Base-by-base conservation (phyloP, 2,888 invertebrate genomes). In the Tachina lurida region DNA sequence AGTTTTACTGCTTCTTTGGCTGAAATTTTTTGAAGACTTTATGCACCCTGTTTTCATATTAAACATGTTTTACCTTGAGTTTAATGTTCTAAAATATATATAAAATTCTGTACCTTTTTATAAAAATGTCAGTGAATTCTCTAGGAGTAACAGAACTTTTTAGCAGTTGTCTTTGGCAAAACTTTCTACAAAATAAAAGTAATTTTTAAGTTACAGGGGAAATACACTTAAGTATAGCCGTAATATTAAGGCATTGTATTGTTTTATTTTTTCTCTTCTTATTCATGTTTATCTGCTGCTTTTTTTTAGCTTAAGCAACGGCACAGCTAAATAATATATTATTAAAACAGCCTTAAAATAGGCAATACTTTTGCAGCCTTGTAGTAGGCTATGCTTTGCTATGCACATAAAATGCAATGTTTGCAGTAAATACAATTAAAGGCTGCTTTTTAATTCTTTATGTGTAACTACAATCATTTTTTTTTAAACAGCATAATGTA, bases 21-120 rank as follows among this genome's bases (percentile, higher is more conserved):
- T 52, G 49, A 19, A 47, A 13, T 60, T 31, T 22, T 43, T n/a
- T n/a, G 2, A 47, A 10, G 31, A 31, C 31, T 2, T 31, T n/a
- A 45, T 47, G 10, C 60, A 22, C 58, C 49, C 12, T 68, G 7
- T 13, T 43, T 41, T 17, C 10, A n/a, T 17, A 31, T 60, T 41
- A 13, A n/a, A 17, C 39, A 19, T n/a, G 15, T 62, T 71, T 80
- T 60, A 74, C 74, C 80, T 81, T 60, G 52, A 60, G 58, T 81
- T 81, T 60, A 67, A 74, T 81, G 58, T 60, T 41, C 49, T 41
- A 63, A 43, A 43, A 60, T n/a, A 43, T n/a, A 43, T 13, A 41
- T 65, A 45, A 78, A n/a, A 31, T 45, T 74, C 41, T 49, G 49
- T 62, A 60, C 10, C 31, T 70, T 15, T 60, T 63, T 77, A 12